Evolutionary conservation across 2,797 vertebrate species (phyloP), one percentile per base, ranked within the genome.

Genomic region (Chrysocyon brachyurus): DNA sequence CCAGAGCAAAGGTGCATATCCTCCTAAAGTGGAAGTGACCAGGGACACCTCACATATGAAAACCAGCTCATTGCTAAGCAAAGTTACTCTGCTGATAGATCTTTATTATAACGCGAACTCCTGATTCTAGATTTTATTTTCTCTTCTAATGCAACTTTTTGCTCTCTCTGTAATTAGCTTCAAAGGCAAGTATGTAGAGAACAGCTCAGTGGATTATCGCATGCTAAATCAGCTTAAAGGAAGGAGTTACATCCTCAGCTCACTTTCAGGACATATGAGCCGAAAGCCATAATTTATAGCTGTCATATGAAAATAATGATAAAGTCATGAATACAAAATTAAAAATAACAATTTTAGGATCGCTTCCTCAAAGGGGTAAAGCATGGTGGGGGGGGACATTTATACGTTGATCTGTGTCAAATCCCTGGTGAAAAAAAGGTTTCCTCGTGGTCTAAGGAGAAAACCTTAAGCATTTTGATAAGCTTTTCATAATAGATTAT

Each of bases 341-440:
- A 3, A 95, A 97, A 95, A 88, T 78, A 86, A n/a, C 33, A 90
- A 88, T 88, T 97, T 88, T 70, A 89, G 68, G 21, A 82, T 79
- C 87, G 90, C 66, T 63, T 92, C 5, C 56, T 95, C 86, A 95
- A 94, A 98, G 95, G 31, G 3, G 40, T 91, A 83, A 87, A 94
- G 54, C 57, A 88, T 56, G 10, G 17, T 17, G 14, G 33, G 6
- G 33, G 40, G 40, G 40, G 40, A 46, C 40, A 46, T 89, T 36
- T 78, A 11, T 64, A 84, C 46, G 12, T 70, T 59, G 40, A 84
- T 92, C 36, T 85, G 22, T 64, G 77, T 66, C 95, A 96, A 72
- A 91, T 90, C 22, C 24, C 40, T 61, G 40, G 36, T 2, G n/a
- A 0, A 33, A 15, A 85, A 66, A 57, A 28, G 46, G 8, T 70